Evolutionary conservation across 1,140 invertebrate species (phyloP).

Genomic region (Drosophila pallidifrons): DNA sequence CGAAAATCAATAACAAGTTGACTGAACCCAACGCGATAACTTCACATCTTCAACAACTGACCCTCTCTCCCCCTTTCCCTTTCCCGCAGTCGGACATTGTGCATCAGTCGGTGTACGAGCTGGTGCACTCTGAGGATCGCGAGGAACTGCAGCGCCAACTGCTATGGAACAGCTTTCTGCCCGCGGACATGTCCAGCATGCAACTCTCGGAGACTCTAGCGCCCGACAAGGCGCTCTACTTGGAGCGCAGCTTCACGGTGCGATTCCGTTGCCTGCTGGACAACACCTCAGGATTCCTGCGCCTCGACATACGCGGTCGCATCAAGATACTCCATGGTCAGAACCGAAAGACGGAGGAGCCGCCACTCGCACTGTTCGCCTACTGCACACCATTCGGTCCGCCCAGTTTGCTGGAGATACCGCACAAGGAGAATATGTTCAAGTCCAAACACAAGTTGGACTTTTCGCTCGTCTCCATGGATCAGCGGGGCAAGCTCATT

Average conservation of each 20-base stretch:
- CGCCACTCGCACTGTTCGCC: conserved; percentile 96
- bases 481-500: conserved; percentile 97
- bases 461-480: conserved; percentile 97
- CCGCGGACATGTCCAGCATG: conserved; percentile 91
- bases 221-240: conserved; percentile 93
- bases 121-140: conserved; percentile 99
- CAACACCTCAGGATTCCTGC: conserved; percentile 99
- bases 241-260: conserved; percentile 98
- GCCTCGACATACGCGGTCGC: conserved; percentile 98
- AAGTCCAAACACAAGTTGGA: conserved; percentile 99
- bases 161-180: conserved; percentile 97
- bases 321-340: conserved; percentile 98
- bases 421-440: conserved; percentile 98
- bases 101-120: conserved; percentile 99
- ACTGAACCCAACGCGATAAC: conserved; percentile 27
- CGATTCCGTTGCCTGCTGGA: conserved; percentile 99
- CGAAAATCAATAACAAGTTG: conserved; percentile 62
- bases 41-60: conserved; percentile 27
- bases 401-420: conserved; percentile 94
- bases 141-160: conserved; percentile 98
- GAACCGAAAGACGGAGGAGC: conserved; percentile 96
- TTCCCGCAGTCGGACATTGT: conserved; percentile 97
- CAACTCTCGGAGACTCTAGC: conserved; percentile 93
- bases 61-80: conserved; percentile 19
- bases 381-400: conserved; percentile 99